These are phyloP conservation scores for Anguilla rostrata DNA, from an alignment of 2,113 vertebrate genomes.

Conservation along the genomic window DNA sequence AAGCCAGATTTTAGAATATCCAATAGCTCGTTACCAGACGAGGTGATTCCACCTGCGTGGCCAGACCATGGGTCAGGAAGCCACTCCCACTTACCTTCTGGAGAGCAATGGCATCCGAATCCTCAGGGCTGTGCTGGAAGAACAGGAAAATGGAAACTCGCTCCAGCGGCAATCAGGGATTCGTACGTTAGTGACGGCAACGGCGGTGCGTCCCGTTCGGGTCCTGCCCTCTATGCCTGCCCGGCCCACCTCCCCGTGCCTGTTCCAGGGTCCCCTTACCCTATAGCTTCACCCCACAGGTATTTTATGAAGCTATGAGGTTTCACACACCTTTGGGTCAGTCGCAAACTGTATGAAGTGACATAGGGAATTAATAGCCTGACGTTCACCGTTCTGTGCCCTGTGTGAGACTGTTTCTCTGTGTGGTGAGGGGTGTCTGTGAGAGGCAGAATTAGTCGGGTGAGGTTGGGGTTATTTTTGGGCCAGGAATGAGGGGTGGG, in stretches of 20 bases:
- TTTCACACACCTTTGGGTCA: neutral
- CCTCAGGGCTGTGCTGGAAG: neutral
- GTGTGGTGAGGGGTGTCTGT: constrained; percentile 26
- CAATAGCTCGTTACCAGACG: neutral
- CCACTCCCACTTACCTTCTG: constrained; percentile 36
- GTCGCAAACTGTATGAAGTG: neutral
- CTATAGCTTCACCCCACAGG: neutral
- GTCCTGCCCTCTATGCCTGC: neutral
- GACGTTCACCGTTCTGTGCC: neutral
- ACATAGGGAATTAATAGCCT: neutral
- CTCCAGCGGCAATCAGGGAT: neutral
- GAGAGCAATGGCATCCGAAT: constrained; percentile 10
- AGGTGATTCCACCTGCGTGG: neutral
- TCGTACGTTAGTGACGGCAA: neutral
- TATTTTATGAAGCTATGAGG: neutral
- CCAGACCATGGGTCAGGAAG: neutral
- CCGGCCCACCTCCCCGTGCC: too few species aligned
- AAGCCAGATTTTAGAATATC: too few species aligned
- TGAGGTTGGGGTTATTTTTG: constrained; percentile 61
- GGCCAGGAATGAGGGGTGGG: constrained; percentile 52
- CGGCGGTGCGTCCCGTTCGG: neutral
- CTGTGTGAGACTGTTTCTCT: neutral
- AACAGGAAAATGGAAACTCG: too few species aligned
- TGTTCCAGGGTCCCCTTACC: neutral
- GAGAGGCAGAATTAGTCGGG: constrained; percentile 29